These are phyloP conservation scores for Vanessa cardui DNA, from an alignment of 2,888 invertebrate genomes.

Conservation along the genomic window DNA sequence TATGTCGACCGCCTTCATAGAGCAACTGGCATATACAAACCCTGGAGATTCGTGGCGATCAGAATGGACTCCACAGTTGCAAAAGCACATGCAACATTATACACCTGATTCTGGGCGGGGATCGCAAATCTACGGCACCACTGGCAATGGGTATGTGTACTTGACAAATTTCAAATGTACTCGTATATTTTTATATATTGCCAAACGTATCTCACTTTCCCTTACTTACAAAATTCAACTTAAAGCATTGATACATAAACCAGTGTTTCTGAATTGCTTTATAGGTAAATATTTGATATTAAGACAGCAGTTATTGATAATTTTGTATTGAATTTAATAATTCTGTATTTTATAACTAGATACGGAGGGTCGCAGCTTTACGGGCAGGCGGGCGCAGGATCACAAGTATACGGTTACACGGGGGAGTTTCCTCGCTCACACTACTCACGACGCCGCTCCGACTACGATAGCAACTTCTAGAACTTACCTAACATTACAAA, in stretches of 20 bases:
- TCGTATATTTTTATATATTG: too few species aligned
- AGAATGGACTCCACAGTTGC: conserved; percentile 80
- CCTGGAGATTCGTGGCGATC: conserved; percentile 81
- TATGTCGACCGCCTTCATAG: conserved; percentile 79
- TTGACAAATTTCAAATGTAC: too few species aligned
- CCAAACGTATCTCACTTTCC: too few species aligned
- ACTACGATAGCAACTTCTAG: conserved; percentile 91
- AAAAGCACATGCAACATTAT: conserved; percentile 80
- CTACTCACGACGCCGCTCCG: conserved; percentile 86
- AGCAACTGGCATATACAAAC: conserved; percentile 76
- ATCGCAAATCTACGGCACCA: conserved; percentile 74
- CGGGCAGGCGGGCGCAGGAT: conserved; percentile 85
- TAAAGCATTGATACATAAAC: background rate
- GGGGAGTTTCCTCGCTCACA: conserved; percentile 80
- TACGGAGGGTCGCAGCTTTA: conserved; percentile 85
- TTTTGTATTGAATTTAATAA: too few species aligned
- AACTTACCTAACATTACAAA: conserved; percentile 49
- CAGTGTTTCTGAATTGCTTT: too few species aligned
- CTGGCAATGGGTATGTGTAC: conserved; percentile 62
- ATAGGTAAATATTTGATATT: too few species aligned
- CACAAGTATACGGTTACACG: conserved; percentile 81
- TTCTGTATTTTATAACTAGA: conserved; percentile 45
- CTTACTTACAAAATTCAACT: background rate
- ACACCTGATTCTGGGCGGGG: conserved; percentile 79
- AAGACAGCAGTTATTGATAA: too few species aligned